Evolutionary conservation across 2,888 invertebrate genomes (phyloP).

Genomic region (Crossocerus cetratus): DNA sequence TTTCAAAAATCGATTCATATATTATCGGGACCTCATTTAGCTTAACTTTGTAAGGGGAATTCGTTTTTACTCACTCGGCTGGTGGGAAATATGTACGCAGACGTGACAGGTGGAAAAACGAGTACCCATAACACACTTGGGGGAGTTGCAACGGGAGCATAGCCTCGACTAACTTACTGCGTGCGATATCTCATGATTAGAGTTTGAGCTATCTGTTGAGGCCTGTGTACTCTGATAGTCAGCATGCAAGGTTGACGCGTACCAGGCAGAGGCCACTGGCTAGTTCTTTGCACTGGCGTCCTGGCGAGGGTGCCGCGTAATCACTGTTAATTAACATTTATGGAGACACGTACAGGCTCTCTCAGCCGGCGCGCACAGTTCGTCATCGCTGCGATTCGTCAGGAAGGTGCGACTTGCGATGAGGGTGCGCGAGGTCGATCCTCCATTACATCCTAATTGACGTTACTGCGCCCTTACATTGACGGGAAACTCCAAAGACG

Average conservation of each 20-base stretch:
- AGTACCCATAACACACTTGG: slow-evolving; percentile 2
- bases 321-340: slow-evolving; percentile 71
- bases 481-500: slow-evolving; percentile 2
- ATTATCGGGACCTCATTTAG: too few species aligned
- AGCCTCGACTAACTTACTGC: slow-evolving; percentile 17
- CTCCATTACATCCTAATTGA: slow-evolving; percentile 50
- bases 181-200: slow-evolving; percentile 55
- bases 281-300: slow-evolving; percentile 45
- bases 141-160: background rate
- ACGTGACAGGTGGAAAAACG: background rate
- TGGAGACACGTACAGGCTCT: slow-evolving; percentile 59
- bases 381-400: slow-evolving; percentile 34
- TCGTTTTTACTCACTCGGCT: too few species aligned
- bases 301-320: slow-evolving; percentile 55
- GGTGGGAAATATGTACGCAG: too few species aligned
- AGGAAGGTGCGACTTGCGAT: slow-evolving; percentile 37
- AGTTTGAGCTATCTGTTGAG: slow-evolving; percentile 32
- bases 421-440: slow-evolving; percentile 22
- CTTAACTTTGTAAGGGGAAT: too few species aligned
- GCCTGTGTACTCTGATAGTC: slow-evolving; percentile 14
- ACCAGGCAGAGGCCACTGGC: slow-evolving; percentile 23
- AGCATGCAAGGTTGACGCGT: slow-evolving; percentile 21
- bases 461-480: slow-evolving; percentile 12
- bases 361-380: slow-evolving; percentile 25
- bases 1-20: too few species aligned